phyloP scores from a whole-genome alignment of 2,888 invertebrate genomes.

The Luperina testacea region DNA sequence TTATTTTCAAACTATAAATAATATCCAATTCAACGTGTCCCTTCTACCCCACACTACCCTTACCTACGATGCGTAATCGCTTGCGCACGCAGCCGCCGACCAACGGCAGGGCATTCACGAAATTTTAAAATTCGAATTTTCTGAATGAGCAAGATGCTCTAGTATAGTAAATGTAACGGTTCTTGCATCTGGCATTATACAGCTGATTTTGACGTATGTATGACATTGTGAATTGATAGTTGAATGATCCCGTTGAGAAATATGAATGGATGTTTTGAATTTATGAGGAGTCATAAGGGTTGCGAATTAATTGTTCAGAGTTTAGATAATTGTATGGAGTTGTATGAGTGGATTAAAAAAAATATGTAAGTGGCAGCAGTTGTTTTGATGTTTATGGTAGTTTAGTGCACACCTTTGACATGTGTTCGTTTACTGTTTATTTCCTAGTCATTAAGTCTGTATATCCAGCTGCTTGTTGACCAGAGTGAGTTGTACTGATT shows the following conservation, averaged over 20 bases:
- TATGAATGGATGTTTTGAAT: conserved; percentile 32
- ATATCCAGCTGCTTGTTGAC: conserved; percentile 41
- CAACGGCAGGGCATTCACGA: conserved; percentile 61
- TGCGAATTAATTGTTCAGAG: conserved; percentile 38
- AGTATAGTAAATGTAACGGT: conserved; percentile 66
- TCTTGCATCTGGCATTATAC: conserved; percentile 62
- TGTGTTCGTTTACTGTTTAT: conserved; percentile 42
- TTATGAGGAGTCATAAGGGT: conserved; percentile 25
- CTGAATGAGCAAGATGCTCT: conserved; percentile 62
- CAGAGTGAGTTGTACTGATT: neutral
- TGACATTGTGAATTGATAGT: conserved; percentile 40
- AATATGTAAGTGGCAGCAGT: conserved; percentile 15
- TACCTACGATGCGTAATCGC: conserved; percentile 65
- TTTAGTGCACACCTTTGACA: conserved; percentile 57
- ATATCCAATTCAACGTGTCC: neutral
- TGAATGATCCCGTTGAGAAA: conserved; percentile 45
- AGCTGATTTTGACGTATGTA: conserved; percentile 64
- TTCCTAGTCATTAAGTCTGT: conserved; percentile 33
- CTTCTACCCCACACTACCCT: conserved; percentile 47
- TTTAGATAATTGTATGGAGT: conserved; percentile 11
- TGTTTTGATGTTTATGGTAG: conserved; percentile 23
- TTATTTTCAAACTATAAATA: neutral
- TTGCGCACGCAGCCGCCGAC: conserved; percentile 56
- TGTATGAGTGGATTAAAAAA: neutral
- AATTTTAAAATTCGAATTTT: conserved; percentile 61